Evolutionary conservation across 2,888 invertebrate genomes (phyloP), one percentile per base, ranked within the genome.

Genomic region (Drosophila ustulata): DNA sequence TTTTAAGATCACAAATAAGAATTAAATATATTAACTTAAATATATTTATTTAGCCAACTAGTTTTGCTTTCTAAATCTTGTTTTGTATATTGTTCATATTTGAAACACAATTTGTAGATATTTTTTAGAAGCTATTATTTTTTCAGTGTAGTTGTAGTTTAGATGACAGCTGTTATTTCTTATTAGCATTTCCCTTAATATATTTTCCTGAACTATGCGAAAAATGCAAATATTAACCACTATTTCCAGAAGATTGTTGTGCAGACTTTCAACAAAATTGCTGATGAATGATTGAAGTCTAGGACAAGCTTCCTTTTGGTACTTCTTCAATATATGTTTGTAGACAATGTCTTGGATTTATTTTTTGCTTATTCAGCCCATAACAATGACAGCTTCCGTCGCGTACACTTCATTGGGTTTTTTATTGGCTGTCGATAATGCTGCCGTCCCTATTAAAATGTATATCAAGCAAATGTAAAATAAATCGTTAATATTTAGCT

Each of bases 401-500:
- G 9, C 26, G 39, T 28, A 30, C 53, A 47, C 50, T 47, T 25
- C 34, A 7, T 32, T 61, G 26, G 9, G 6, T 18, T 45, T 34
- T 4, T 46, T 43, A 53, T 55, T 46, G 32, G 43, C 71, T 53
- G 56, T 57, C 50, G 26, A 50, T 71, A 66, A 63, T 46, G 65
- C 61, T 58, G 47, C 66, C 34, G 46, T 64, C 34, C 56, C 13
- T 55, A 28, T 57, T 18, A 28, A 55, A 78, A 43, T 43, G 53
- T 55, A 49, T 66, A 66, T 68, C 39, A 59, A 47, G 57, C 53
- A 39, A 64, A 49, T 56, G 65, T 51, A 45, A 67, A 57, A 58
- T 68, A 46, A 74, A 65, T 68, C 58, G 49, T 47, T 51, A 56
- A 65, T 37, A 55, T 46, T 58, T 73, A 71, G 66, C 76, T 72